Evolutionary conservation across 2,797 vertebrate genomes (phyloP).

Genomic region (Triplophysa bombifrons): DNA sequence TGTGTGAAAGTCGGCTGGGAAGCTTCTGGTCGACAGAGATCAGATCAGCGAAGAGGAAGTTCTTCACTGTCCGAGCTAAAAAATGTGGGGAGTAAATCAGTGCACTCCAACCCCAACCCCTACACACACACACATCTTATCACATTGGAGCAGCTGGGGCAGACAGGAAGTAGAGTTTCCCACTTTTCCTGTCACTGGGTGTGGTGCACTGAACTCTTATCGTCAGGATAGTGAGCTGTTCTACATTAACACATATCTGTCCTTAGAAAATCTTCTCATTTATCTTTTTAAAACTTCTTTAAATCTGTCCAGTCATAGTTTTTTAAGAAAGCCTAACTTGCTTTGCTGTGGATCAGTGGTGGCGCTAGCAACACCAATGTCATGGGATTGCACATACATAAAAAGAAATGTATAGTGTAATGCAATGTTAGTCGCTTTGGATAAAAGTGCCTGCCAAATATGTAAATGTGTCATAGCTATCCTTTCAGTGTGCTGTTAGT

Average conservation of each 20-base stretch:
- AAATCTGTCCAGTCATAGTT: no score
- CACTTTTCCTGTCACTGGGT: slow-evolving; percentile 21
- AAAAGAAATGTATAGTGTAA: no score
- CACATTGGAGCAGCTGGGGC: slow-evolving; percentile 20
- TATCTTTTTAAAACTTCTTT: no score
- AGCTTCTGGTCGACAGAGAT: slow-evolving; percentile 24
- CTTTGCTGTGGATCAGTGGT: no score
- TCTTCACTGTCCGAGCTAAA: slow-evolving; percentile 28
- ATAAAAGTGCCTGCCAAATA: no score
- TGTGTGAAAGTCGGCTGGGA: slow-evolving; percentile 48
- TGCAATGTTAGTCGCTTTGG: no score
- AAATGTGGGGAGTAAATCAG: slow-evolving; percentile 22
- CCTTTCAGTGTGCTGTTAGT: no score
- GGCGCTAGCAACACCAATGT: no score
- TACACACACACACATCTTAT: neutral
- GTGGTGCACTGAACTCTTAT: slow-evolving; percentile 28
- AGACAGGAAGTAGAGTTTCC: slow-evolving; percentile 23
- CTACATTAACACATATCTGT: neutral
- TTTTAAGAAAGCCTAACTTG: no score
- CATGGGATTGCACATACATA: no score
- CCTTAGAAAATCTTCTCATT: neutral
- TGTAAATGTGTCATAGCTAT: no score
- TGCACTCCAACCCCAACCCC: neutral
- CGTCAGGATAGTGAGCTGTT: neutral
- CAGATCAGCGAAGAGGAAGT: slow-evolving; percentile 33